Conservation (phyloP, 2,888 invertebrate genomes). For the Agrochola lota region DNA sequence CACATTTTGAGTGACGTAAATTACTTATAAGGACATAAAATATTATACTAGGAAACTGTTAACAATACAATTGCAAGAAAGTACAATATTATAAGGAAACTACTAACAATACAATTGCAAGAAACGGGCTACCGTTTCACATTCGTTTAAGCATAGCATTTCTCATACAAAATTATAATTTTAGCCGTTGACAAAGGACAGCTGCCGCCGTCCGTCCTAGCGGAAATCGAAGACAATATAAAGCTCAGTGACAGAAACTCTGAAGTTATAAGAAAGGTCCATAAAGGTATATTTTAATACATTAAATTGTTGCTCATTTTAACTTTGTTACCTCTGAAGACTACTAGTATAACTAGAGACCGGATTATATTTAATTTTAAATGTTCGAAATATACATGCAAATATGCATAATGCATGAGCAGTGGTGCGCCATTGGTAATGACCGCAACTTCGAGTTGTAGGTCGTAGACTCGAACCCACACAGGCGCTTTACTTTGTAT, state of each 20-base stretch:
- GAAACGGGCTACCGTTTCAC: background rate
- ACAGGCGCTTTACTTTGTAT: no score
- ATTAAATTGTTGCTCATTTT: background rate
- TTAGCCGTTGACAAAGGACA: conserved; percentile 33
- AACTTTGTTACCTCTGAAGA: background rate
- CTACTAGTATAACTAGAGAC: background rate
- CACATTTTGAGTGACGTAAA: background rate
- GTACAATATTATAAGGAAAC: conserved; percentile 25
- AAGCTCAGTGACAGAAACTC: conserved; percentile 33
- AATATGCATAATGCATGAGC: background rate
- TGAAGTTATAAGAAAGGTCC: conserved; percentile 41
- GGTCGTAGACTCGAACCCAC: no score
- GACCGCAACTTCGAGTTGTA: background rate
- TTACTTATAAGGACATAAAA: no score
- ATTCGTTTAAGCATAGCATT: background rate
- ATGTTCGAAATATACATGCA: background rate
- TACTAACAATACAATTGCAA: background rate
- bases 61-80: background rate
- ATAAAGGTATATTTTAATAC: conserved; percentile 19
- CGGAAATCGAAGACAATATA: conserved; percentile 36
- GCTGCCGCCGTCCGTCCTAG: conserved; percentile 26
- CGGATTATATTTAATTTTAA: background rate
- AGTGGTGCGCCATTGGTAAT: background rate
- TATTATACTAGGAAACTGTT: conserved; percentile 15
- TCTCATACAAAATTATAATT: conserved; percentile 1